Percentiles rank a stretch among this genome's conserved stretches.
These are phyloP conservation scores for Stenopsyche tienmushanensis DNA, from an alignment of 1,140 invertebrate genomes.

Conservation along the genomic window DNA sequence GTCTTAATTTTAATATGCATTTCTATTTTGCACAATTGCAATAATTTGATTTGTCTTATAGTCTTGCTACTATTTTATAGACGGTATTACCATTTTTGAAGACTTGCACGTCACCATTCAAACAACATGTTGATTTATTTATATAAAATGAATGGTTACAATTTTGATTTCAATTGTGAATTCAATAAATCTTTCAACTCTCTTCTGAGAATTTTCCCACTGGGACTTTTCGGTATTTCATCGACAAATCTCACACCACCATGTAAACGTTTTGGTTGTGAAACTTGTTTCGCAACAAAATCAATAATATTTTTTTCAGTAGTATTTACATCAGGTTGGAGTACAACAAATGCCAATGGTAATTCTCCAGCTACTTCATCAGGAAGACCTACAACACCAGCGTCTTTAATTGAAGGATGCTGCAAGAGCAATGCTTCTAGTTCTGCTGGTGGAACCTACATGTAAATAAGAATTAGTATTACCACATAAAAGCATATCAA, in stretches of 20 bases:
- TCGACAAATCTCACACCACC: slow-evolving; percentile 68
- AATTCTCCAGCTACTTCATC: slow-evolving; percentile 67
- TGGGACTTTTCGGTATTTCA: slow-evolving; percentile 66
- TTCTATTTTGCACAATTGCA: background rate
- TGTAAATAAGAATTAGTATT: background rate
- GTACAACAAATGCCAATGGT: slow-evolving; percentile 66
- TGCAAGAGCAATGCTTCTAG: slow-evolving; percentile 73
- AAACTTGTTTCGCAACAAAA: slow-evolving; percentile 57
- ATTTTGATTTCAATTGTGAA: background rate
- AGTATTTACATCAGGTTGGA: slow-evolving; percentile 51
- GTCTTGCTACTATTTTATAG: no score
- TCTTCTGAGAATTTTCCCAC: slow-evolving; percentile 67
- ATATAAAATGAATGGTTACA: background rate
- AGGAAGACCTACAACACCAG: slow-evolving; percentile 73
- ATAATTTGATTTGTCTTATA: no score
- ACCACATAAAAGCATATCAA: background rate
- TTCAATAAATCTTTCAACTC: slow-evolving; percentile 51
- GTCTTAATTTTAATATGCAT: background rate
- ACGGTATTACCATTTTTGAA: no score
- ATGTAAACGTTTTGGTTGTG: slow-evolving; percentile 58
- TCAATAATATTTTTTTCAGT: slow-evolving; percentile 56
- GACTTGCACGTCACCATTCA: no score
- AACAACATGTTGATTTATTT: background rate
- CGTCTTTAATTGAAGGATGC: slow-evolving; percentile 68
- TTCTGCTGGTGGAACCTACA: slow-evolving; percentile 79